A percentile compares a stretch with the other conserved stretches of the same genome.
phyloP scores from a whole-genome alignment of 1,140 invertebrate species.

The Bombus terrestris region DNA sequence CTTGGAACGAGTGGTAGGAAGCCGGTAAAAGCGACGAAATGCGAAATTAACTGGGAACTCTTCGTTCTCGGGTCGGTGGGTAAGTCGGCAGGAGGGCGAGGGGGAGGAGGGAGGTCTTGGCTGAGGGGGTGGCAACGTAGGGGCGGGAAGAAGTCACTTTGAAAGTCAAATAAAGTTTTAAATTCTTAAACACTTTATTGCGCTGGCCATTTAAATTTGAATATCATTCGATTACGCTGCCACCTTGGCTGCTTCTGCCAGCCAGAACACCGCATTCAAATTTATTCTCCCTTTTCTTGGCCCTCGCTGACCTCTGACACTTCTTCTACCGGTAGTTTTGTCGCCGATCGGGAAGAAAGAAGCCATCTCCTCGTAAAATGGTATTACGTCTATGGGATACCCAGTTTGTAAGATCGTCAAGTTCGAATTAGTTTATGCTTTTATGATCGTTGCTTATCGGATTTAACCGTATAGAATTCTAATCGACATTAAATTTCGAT shows the following conservation, averaged over 20 bases:
- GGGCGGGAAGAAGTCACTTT: constrained; percentile 63
- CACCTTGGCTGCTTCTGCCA: constrained; percentile 49
- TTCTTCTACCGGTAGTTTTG: not conserved
- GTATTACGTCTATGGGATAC: too few species aligned
- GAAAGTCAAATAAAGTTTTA: constrained; percentile 78
- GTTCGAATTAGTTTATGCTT: too few species aligned
- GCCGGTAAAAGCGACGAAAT: constrained; percentile 63
- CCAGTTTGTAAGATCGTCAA: too few species aligned
- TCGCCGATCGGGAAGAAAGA: not conserved
- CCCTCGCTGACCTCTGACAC: constrained; percentile 30
- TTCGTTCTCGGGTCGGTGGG: constrained; percentile 34
- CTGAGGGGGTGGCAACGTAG: not conserved
- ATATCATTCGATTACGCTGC: constrained; percentile 77
- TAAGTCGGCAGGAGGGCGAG: not conserved
- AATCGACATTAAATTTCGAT: too few species aligned
- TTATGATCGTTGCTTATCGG: too few species aligned
- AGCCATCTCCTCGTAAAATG: not conserved
- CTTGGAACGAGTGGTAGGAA: constrained; percentile 29
- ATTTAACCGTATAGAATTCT: too few species aligned
- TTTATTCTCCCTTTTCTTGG: constrained; percentile 56
- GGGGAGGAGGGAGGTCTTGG: constrained; percentile 24
- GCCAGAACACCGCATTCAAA: constrained; percentile 60
- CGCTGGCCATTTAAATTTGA: constrained; percentile 77
- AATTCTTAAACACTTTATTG: constrained; percentile 78
- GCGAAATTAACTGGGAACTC: constrained; percentile 67